Percentiles rank a stretch among this genome's conserved stretches.
phyloP scores from a whole-genome alignment of 2,888 invertebrate genomes.

The Cataglyphis rosenhaueri region DNA sequence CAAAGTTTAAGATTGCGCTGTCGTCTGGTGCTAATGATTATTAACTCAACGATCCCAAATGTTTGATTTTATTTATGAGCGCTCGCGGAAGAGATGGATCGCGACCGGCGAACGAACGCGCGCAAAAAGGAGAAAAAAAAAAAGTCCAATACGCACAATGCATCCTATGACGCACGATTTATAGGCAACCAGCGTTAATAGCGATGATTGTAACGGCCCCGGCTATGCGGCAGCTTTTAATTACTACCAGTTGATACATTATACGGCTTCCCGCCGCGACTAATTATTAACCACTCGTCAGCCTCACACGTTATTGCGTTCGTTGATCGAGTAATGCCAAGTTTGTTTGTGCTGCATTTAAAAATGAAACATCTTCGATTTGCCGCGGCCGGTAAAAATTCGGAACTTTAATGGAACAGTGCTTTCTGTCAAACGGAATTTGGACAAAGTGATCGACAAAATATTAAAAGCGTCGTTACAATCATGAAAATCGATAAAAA shows the following conservation, averaged over 20 bases:
- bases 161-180: conserved; percentile 46
- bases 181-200: conserved; percentile 57
- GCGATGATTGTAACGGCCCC: conserved; percentile 70
- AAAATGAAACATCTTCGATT: conserved; percentile 51
- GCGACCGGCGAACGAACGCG: conserved; percentile 16
- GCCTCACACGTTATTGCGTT: conserved; percentile 66
- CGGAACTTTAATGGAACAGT: neutral
- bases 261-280: conserved; percentile 59
- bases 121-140: conserved; percentile 15
- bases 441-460: neutral
- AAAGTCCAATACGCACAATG: conserved; percentile 19
- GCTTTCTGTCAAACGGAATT: neutral
- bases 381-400: conserved; percentile 7
- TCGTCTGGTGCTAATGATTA: conserved; percentile 58
- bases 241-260: conserved; percentile 74
- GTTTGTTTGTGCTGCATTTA: conserved; percentile 19
- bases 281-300: conserved; percentile 74
- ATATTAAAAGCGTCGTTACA: neutral
- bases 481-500: neutral
- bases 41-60: conserved; percentile 65
- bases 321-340: conserved; percentile 38
- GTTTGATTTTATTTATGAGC: conserved; percentile 67
- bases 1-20: conserved; percentile 58
- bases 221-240: conserved; percentile 73
- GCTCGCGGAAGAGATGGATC: conserved; percentile 26